Evolutionary conservation across 2,888 invertebrate genomes (phyloP), one percentile per base, ranked within the genome.

Genomic region (Enchytraeus crypticus): DNA sequence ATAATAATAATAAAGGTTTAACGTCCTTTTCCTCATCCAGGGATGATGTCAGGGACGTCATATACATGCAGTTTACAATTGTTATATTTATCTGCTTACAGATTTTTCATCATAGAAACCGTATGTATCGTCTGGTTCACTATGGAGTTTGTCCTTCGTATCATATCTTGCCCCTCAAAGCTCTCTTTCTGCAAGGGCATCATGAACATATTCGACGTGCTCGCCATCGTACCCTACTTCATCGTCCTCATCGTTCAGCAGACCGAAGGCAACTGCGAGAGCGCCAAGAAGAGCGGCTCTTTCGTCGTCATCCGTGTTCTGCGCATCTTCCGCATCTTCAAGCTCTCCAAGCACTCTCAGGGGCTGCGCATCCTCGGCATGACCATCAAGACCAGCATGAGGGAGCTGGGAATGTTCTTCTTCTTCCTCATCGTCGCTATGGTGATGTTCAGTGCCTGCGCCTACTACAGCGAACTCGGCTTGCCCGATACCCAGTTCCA

Each of bases 81-180:
- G n/a, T n/a, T n/a, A n/a, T n/a, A n/a, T n/a, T n/a, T n/a, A n/a
- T n/a, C n/a, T n/a, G n/a, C n/a, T n/a, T n/a, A n/a, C n/a, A n/a
- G n/a, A n/a, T 71, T 78, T 64, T 77, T 76, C 66, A 62, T 78
- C 11, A 68, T 75, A n/a, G 79, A 79, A 61, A 69, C 72, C 21
- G 62, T 71, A 43, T 79, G 78, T 63, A 76, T 79, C 29, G 59
- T 70, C n/a, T 79, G 77, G 76, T 79, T 79, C 64, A 71, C 76
- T 4, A 54, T 76, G 23, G 79, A 79, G 66, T 69, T 78, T n/a
- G 60, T 72, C 0, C 61, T 74, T 3, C 63, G 79, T 14, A 65
- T 74, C 47, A 54, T 70, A 11, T 70, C 71, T 18, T 72, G 73
- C 58, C 77, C 78, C 1, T 71, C 72, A 26, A 73, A 73, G 51